Percentiles rank a stretch among this genome's conserved stretches.
phyloP scores from a whole-genome alignment of 2,888 invertebrate species.

The Aspidiotus rigidus region DNA sequence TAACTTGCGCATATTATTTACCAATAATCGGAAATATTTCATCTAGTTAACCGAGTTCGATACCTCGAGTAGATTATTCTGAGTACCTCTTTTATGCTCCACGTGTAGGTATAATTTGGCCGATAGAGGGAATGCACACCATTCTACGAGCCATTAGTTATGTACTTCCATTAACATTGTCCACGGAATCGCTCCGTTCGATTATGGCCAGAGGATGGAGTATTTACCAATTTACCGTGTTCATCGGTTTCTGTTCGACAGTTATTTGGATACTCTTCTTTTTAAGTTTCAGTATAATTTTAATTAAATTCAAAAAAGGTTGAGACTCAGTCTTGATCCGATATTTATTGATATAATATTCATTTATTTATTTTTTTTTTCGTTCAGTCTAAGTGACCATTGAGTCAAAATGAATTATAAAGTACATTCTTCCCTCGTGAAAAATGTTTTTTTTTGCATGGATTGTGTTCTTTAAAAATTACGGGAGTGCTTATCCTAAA shows the following conservation, averaged over 20 bases:
- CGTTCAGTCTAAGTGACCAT: no score
- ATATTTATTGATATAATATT: no score
- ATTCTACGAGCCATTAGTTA: slow-evolving; percentile 61
- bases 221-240: slow-evolving; percentile 60
- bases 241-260: slow-evolving; percentile 70
- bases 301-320: slow-evolving; percentile 76
- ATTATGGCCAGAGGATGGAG: slow-evolving; percentile 77
- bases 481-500: no score
- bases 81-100: neutral
- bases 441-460: no score
- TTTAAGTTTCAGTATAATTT: slow-evolving; percentile 59
- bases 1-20: neutral
- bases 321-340: slow-evolving; percentile 42
- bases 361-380: no score
- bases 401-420: no score
- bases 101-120: slow-evolving; percentile 73
- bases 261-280: slow-evolving; percentile 70
- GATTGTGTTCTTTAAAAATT: no score
- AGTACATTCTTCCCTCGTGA: no score
- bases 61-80: no score
- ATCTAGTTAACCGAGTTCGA: neutral
- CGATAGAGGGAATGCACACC: slow-evolving; percentile 81
- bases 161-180: slow-evolving; percentile 73
- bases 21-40: neutral
- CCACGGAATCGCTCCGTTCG: slow-evolving; percentile 77